Evolutionary conservation across 1,140 invertebrate genomes (phyloP).

Genomic region (Caenorhabditis remanei): DNA sequence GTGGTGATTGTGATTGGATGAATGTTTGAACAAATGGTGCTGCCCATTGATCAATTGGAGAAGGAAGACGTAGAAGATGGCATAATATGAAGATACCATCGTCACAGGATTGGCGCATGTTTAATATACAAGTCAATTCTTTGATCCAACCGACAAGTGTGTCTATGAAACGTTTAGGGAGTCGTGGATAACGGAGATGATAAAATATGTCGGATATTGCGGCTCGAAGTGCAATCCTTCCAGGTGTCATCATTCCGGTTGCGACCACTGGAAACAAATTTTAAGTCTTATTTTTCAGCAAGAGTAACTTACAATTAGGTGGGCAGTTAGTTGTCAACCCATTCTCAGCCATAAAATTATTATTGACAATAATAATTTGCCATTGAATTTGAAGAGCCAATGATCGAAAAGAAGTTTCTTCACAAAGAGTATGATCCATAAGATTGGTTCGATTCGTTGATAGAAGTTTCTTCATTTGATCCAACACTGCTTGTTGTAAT

Average conservation of each 20-base stretch:
- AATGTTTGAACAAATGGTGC: conserved; percentile 63
- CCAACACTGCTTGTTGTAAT: conserved; percentile 34
- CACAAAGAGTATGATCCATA: conserved; percentile 42
- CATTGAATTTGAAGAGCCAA: conserved; percentile 63
- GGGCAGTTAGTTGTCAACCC: conserved; percentile 36
- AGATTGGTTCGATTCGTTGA: conserved; percentile 42
- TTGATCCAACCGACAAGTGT: conserved; percentile 59
- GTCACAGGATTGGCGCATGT: conserved; percentile 46
- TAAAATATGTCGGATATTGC: conserved; percentile 63
- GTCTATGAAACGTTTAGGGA: conserved; percentile 54
- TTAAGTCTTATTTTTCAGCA: neutral
- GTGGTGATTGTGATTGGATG: conserved; percentile 43
- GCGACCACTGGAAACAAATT: conserved; percentile 54
- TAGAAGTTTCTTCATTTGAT: conserved; percentile 59
- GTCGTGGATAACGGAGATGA: conserved; percentile 58
- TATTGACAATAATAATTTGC: conserved; percentile 61
- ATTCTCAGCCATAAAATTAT: conserved; percentile 58
- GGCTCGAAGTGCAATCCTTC: conserved; percentile 22
- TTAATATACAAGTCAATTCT: conserved; percentile 61
- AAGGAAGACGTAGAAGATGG: conserved; percentile 64
- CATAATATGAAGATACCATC: conserved; percentile 58
- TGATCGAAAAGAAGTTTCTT: conserved; percentile 54
- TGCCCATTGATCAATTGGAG: conserved; percentile 60
- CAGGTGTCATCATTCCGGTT: neutral
- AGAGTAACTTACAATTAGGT: conserved; percentile 53